Conservation (phyloP, 2,113 vertebrate genomes). For the Burhinus oedicnemus region DNA sequence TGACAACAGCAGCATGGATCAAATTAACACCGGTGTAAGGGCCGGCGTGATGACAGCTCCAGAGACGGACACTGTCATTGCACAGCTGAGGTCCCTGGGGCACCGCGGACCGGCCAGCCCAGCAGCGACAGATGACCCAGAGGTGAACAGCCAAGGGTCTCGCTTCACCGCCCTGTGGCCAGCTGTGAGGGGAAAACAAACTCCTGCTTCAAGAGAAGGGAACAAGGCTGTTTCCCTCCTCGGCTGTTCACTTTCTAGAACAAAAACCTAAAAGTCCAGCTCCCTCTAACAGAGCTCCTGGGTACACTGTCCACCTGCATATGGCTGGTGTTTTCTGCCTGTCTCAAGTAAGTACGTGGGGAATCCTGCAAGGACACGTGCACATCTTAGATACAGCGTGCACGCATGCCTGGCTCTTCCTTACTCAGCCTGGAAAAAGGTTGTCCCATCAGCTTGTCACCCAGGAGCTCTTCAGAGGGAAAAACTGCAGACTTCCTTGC, state of each 20-base stretch:
- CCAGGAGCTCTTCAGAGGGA: background rate
- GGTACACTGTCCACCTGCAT: rapidly evolving
- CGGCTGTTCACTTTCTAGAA: background rate
- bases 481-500: background rate
- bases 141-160: background rate
- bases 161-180: rapidly evolving
- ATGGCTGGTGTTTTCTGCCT: background rate
- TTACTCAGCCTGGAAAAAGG: background rate
- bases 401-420: rapidly evolving
- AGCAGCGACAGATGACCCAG: background rate
- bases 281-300: too few species aligned
- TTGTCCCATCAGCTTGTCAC: background rate
- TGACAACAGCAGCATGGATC: background rate
- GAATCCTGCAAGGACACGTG: background rate
- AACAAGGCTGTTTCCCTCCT: background rate
- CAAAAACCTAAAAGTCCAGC: background rate
- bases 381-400: rapidly evolving
- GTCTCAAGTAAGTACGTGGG: rapidly evolving
- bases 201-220: background rate
- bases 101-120: rapidly evolving
- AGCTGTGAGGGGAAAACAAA: background rate
- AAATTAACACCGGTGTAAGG: background rate
- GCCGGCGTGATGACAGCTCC: background rate
- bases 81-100: rapidly evolving
- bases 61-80: background rate